Conservation (phyloP, 1,140 invertebrate species). For the Lepidostoma basale region DNA sequence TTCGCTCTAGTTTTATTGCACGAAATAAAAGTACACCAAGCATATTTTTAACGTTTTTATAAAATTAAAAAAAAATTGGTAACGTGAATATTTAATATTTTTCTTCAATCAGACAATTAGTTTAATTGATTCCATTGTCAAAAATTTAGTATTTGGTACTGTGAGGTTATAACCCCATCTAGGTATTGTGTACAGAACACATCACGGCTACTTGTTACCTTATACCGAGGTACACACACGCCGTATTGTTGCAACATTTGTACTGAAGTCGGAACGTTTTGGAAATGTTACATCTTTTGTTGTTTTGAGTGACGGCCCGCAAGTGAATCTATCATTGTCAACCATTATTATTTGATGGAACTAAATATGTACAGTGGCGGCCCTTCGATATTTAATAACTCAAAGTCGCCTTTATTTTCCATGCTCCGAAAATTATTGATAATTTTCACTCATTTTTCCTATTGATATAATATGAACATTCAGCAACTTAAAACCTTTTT, state of each 20-base stretch:
- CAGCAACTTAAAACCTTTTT: too few relatives aligned
- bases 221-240: not conserved
- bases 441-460: too few relatives aligned
- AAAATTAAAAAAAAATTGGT: too few relatives aligned
- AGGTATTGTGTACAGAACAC: too few relatives aligned
- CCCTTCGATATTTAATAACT: too few relatives aligned
- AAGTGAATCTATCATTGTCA: slow-evolving; percentile 38
- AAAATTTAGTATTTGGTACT: not conserved
- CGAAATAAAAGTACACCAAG: too few relatives aligned
- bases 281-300: slow-evolving; percentile 31
- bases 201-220: slow-evolving; percentile 6
- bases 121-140: not conserved
- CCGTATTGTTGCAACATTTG: slow-evolving; percentile 27
- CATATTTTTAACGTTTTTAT: too few relatives aligned
- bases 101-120: not conserved
- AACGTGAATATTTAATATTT: too few relatives aligned
- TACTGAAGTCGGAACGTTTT: slow-evolving; percentile 17
- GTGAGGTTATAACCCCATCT: not conserved
- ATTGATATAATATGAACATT: too few relatives aligned
- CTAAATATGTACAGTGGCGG: not conserved
- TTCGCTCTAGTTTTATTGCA: too few relatives aligned
- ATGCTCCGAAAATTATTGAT: too few relatives aligned
- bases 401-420: too few relatives aligned
- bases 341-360: slow-evolving; percentile 25
- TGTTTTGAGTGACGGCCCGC: slow-evolving; percentile 22